Evolutionary conservation across 2,888 invertebrate genomes (phyloP).

Genomic region (Heteromyza rotundicornis): DNA sequence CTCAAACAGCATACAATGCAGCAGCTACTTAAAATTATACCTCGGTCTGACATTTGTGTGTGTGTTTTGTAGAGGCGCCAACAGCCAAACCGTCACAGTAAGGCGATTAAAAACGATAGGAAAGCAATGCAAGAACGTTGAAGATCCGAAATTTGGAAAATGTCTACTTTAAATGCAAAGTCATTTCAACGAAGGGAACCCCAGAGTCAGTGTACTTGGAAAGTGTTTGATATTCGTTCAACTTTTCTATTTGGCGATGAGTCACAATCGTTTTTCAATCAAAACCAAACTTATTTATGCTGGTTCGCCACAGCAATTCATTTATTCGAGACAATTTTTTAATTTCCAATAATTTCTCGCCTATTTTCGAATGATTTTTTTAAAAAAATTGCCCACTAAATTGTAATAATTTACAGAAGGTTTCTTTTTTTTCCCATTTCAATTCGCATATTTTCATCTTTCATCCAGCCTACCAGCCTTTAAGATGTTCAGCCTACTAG

Average conservation of each 20-base stretch:
- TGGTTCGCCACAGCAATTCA: too few relatives aligned
- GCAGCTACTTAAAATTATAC: background rate
- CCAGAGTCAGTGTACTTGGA: too few relatives aligned
- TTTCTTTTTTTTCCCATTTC: slow-evolving; percentile 7
- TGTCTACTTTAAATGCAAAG: too few relatives aligned
- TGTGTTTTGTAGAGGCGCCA: background rate
- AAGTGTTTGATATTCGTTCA: too few relatives aligned
- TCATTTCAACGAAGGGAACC: too few relatives aligned
- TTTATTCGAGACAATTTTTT: background rate
- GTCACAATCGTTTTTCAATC: too few relatives aligned
- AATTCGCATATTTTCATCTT: slow-evolving; percentile 1
- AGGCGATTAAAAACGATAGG: background rate
- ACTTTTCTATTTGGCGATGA: too few relatives aligned
- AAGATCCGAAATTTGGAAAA: too few relatives aligned
- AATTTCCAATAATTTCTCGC: background rate
- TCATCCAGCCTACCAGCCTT: background rate
- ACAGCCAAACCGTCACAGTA: background rate
- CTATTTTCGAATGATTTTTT: too few relatives aligned
- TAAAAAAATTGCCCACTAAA: too few relatives aligned
- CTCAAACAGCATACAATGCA: background rate
- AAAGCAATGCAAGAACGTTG: background rate
- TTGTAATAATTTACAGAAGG: background rate
- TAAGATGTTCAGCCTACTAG: background rate
- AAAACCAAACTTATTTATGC: too few relatives aligned
- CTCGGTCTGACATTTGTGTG: background rate